These are phyloP conservation scores for Acrocephalus scirpaceus DNA, from an alignment of 2,797 vertebrate species.

Conservation along the genomic window DNA sequence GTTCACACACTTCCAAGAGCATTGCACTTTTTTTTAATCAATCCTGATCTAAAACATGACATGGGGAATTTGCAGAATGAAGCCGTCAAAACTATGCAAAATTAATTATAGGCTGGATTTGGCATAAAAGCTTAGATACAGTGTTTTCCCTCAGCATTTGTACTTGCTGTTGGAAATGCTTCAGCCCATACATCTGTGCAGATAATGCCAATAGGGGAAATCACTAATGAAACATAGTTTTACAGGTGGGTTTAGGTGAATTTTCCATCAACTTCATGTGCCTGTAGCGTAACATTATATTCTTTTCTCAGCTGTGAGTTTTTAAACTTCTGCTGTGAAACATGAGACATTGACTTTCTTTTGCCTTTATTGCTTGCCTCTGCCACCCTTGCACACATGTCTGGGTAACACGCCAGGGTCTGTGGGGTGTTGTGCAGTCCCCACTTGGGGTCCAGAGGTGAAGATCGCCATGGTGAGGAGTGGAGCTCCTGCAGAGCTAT, in stretches of 20 bases:
- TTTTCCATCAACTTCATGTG: conserved; percentile 6
- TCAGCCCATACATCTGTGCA: conserved; percentile 2
- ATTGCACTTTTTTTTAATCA: neutral
- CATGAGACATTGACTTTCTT: neutral
- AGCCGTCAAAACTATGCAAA: conserved; percentile 17
- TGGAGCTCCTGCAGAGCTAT: neutral
- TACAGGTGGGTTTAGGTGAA: conserved; percentile 17
- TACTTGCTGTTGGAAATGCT: neutral
- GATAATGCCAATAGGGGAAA: neutral
- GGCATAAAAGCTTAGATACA: neutral
- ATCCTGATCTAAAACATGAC: neutral
- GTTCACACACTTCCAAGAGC: neutral
- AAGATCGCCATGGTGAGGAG: accelerated
- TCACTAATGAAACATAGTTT: neutral
- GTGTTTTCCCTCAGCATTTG: neutral
- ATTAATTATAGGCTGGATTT: conserved; percentile 34
- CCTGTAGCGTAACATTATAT: neutral
- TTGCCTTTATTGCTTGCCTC: neutral
- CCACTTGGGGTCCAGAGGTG: neutral
- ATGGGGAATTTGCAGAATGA: conserved; percentile 4
- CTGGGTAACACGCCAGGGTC: accelerated
- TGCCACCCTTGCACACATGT: accelerated
- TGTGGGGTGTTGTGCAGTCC: accelerated
- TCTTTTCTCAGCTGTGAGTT: neutral
- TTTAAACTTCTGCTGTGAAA: neutral